Evolutionary conservation across 1,140 invertebrate genomes (phyloP).

Genomic region (Agraylea sexmaculata): DNA sequence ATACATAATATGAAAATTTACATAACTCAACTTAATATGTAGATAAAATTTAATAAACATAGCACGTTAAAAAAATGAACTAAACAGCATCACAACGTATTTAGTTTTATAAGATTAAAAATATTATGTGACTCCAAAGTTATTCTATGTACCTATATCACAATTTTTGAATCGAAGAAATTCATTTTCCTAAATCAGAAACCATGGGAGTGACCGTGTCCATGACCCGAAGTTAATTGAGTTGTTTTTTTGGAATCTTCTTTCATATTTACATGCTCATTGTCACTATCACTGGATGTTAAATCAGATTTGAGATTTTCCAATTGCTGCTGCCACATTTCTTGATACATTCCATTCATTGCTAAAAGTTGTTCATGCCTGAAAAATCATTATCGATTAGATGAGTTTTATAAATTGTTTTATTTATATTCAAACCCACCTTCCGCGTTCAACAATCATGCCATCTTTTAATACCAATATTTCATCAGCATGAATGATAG

Average conservation of each 20-base stretch:
- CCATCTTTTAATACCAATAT: constrained; percentile 86
- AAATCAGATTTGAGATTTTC: constrained; percentile 38
- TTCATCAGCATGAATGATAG: constrained; percentile 85
- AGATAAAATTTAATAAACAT: too few species aligned
- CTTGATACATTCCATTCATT: constrained; percentile 56
- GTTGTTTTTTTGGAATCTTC: background rate
- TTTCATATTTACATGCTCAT: constrained; percentile 5
- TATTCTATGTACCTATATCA: too few species aligned
- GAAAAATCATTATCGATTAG: constrained; percentile 22
- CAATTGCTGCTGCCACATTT: constrained; percentile 84
- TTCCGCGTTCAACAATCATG: constrained; percentile 82
- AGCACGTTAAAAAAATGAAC: too few species aligned
- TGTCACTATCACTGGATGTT: constrained; percentile 7
- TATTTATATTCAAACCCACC: constrained; percentile 49
- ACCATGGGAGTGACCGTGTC: constrained; percentile 23
- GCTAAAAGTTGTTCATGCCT: constrained; percentile 70
- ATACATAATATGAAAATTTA: too few species aligned
- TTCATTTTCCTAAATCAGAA: constrained; percentile 1
- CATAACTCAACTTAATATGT: too few species aligned
- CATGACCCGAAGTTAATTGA: constrained; percentile 15
- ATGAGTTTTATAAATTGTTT: too few species aligned
- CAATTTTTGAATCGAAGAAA: too few species aligned
- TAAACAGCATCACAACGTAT: too few species aligned
- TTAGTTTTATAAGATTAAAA: too few species aligned
- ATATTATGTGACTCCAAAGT: too few species aligned